Evolutionary conservation across 1,140 invertebrate species (phyloP).

Genomic region (Hesperophylax magnus): DNA sequence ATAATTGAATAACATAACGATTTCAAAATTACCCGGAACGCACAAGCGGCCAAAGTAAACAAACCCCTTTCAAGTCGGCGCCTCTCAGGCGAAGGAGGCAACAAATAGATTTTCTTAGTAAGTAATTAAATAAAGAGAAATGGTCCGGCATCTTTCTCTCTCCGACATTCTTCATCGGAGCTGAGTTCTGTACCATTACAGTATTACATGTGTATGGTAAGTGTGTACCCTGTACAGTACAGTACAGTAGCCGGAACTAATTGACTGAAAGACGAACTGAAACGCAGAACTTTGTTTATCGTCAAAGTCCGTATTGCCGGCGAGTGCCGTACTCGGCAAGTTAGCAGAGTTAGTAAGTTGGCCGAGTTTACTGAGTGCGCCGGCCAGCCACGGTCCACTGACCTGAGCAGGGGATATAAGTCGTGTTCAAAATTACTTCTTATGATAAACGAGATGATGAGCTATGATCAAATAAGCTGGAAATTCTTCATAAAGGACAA

Average conservation of each 20-base stretch:
- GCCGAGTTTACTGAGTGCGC: neutral
- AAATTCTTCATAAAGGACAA: too few relatives aligned
- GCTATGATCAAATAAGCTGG: too few relatives aligned
- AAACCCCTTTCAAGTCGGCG: neutral
- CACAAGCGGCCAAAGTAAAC: conserved; percentile 3
- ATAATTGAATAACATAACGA: neutral
- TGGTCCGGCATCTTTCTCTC: neutral
- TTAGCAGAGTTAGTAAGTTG: neutral
- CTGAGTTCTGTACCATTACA: neutral
- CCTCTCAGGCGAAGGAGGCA: neutral
- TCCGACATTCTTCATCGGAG: conserved; percentile 1
- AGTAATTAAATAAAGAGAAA: conserved; percentile 22
- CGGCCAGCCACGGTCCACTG: neutral
- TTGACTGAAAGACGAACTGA: conserved; percentile 1
- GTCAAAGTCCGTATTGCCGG: conserved; percentile 4
- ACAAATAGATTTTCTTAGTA: conserved; percentile 22
- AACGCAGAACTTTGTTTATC: conserved; percentile 7
- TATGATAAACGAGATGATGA: too few relatives aligned
- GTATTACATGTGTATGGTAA: too few relatives aligned
- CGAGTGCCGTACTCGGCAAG: neutral
- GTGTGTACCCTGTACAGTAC: too few relatives aligned
- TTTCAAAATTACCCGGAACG: neutral
- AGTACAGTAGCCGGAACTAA: neutral
- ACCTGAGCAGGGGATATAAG: neutral
- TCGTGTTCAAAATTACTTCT: too few relatives aligned